Conservation (phyloP, 2,797 vertebrate genomes). For the Sternarchorhynchus goeldii region DNA sequence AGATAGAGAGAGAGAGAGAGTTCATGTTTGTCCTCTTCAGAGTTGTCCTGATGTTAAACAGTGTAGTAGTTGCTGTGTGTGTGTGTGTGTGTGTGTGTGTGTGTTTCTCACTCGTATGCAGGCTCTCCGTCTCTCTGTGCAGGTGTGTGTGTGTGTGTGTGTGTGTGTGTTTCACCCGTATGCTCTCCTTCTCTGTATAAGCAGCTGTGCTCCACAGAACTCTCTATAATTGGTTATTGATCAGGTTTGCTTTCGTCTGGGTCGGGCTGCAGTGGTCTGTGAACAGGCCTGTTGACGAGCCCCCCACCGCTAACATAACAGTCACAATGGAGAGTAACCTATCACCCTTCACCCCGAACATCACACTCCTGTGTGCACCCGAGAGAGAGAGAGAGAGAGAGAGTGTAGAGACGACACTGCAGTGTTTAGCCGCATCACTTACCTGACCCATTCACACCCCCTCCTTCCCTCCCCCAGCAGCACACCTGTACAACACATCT, state of each 20-base stretch:
- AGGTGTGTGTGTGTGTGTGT: background rate
- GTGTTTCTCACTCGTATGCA: background rate
- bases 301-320: too few species aligned
- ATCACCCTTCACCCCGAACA: background rate
- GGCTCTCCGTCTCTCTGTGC: background rate
- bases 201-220: background rate
- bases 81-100: constrained; percentile 4
- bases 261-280: background rate
- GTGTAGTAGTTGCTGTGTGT: background rate
- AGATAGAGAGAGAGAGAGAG: background rate
- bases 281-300: too few species aligned
- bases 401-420: too few species aligned
- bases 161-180: background rate
- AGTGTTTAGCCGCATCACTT: too few species aligned
- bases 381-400: too few species aligned
- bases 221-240: constrained; percentile 40
- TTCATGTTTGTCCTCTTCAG: background rate
- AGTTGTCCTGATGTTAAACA: background rate
- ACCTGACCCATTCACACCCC: too few species aligned
- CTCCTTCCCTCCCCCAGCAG: too few species aligned
- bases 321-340: too few species aligned
- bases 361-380: background rate
- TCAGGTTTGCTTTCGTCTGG: background rate
- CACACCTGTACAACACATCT: too few species aligned
- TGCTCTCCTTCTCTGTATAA: background rate